Base-by-base conservation (phyloP, 2,113 vertebrate genomes). In the Marmota flaviventris region DNA sequence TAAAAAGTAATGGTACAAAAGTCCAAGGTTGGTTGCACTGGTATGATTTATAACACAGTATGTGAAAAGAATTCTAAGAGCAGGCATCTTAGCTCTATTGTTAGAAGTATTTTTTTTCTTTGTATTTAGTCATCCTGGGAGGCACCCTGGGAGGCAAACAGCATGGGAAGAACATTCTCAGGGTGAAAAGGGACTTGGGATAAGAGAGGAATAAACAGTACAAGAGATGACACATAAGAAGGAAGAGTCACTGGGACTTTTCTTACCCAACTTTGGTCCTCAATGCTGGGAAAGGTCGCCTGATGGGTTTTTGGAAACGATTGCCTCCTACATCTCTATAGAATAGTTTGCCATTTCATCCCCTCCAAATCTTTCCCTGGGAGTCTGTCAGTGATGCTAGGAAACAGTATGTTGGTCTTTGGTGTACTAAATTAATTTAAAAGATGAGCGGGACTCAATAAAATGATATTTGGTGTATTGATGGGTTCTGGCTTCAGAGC, bases 71-170 rank as follows among this genome's bases (percentile, higher is more conserved):
- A 97, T 95, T 95, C 90, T 87, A 84, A 94, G 91, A 91, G 93
- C 75, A 91, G 82, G 89, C 93, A 77, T 93, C 86, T 82, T 34
- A 82, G 72, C n/a, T 93, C 84, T 67, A 95, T 91, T 97, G 96
- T 95, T 93, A 87, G 76, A 56, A 95, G 53, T 24, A 11, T 81
- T 78, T 92, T 22, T 22, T 84, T 89, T 56, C 75, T 93, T 91
- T 94, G 51, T 92, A 77, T 96, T 95, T 96, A 97, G 96, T 97
- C 92, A 96, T 89, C 88, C 89, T 95, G 92, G 96, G 97, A 97
- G 96, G 84, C 83, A 82, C 90, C 85, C 91, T 96, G 94, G 94
- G 96, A 97, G 97, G 94, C 88, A 88, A 91, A 92, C 5, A 85
- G 82, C 88, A 76, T 72, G 96, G 67, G 92, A 96, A 93, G 94